These are phyloP conservation scores for Cossypha caffra DNA, from an alignment of 2,797 vertebrate species.

Conservation along the genomic window DNA sequence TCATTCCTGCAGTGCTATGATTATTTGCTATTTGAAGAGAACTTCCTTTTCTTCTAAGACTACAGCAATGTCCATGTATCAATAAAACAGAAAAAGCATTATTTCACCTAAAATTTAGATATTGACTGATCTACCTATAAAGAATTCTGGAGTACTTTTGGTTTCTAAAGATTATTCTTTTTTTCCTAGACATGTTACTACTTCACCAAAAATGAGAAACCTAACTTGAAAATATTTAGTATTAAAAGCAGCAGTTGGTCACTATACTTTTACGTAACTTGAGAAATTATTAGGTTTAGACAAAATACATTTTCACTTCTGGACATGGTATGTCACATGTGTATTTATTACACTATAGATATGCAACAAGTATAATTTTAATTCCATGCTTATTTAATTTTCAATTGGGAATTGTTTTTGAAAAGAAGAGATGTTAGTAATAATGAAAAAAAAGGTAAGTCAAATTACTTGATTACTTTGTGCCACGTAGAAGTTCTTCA, in stretches of 20 bases:
- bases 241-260: background rate
- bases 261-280: background rate
- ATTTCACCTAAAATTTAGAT: background rate
- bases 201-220: background rate
- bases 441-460: background rate
- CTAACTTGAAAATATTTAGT: background rate
- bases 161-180: background rate
- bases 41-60: background rate
- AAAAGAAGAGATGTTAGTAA: background rate
- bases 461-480: background rate
- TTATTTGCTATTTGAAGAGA: background rate
- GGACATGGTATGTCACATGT: background rate
- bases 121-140: background rate
- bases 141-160: background rate
- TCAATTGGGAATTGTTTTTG: background rate
- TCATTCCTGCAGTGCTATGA: background rate
- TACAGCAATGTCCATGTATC: background rate
- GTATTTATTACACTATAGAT: background rate
- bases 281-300: background rate
- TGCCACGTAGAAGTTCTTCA: rapidly evolving
- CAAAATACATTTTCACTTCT: background rate
- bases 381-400: background rate
- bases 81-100: background rate
- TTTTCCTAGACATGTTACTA: background rate
- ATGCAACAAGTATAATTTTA: background rate